These are phyloP conservation scores for Epistrophe grossulariae DNA, from an alignment of 2,888 invertebrate genomes.

Conservation along the genomic window DNA sequence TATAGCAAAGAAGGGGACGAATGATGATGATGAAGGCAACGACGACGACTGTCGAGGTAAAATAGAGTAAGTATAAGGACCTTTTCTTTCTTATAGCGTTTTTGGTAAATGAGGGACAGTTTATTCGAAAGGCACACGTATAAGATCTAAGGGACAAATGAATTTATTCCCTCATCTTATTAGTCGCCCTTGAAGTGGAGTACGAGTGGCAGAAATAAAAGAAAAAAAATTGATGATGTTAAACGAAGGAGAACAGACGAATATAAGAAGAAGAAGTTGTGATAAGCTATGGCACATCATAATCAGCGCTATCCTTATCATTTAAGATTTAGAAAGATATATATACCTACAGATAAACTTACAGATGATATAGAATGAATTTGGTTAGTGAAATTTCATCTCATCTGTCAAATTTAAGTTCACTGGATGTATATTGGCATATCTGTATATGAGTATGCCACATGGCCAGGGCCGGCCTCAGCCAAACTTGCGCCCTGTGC, in stretches of 20 bases:
- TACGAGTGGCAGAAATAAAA: neutral
- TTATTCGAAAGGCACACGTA: slow-evolving; percentile 50
- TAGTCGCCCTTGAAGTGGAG: slow-evolving; percentile 64
- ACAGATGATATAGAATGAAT: slow-evolving; percentile 50
- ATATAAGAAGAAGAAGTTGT: slow-evolving; percentile 34
- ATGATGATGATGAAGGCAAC: slow-evolving; percentile 17
- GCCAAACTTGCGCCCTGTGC: no score
- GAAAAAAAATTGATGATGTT: slow-evolving; percentile 35
- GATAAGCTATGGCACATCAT: slow-evolving; percentile 69
- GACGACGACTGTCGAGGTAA: slow-evolving; percentile 46
- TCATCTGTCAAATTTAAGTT: slow-evolving; percentile 51
- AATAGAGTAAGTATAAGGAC: slow-evolving; percentile 46
- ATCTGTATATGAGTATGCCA: no score
- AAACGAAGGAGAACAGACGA: slow-evolving; percentile 40
- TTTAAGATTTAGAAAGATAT: slow-evolving; percentile 31
- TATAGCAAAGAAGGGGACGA: slow-evolving; percentile 37
- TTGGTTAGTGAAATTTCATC: slow-evolving; percentile 62
- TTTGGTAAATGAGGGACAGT: slow-evolving; percentile 40
- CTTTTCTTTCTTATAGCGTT: neutral
- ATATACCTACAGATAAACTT: neutral
- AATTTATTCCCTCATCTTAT: slow-evolving; percentile 76
- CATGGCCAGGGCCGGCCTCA: no score
- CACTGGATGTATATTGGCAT: no score
- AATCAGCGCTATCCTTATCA: slow-evolving; percentile 54
- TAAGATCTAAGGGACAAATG: slow-evolving; percentile 65